Evolutionary conservation across 2,113 vertebrate genomes (phyloP).

Genomic region (Cavia porcellus): DNA sequence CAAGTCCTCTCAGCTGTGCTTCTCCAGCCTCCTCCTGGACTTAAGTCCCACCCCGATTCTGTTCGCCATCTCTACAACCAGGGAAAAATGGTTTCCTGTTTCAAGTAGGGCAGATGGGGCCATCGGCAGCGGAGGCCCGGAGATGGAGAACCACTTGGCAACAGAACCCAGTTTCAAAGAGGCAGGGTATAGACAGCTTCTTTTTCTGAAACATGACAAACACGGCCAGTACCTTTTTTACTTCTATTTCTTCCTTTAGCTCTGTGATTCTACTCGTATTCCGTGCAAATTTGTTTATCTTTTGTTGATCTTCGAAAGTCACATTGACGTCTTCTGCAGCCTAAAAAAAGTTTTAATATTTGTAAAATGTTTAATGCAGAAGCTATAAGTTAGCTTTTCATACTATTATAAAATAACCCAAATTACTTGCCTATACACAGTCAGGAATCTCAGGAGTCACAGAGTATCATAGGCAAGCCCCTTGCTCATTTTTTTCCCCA

Average conservation of each 20-base stretch:
- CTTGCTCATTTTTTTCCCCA: background rate
- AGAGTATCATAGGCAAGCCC: background rate
- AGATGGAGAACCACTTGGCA: background rate
- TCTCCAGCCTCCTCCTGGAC: background rate
- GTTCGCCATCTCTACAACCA: rapidly evolving
- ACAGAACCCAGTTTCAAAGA: background rate
- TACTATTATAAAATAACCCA: background rate
- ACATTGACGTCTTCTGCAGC: slow-evolving; percentile 98
- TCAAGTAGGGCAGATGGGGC: too few species aligned
- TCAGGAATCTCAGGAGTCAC: background rate
- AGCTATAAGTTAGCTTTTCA: background rate
- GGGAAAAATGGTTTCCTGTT: background rate
- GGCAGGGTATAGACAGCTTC: background rate
- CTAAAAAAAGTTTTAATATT: slow-evolving; percentile 82
- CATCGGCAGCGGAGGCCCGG: background rate
- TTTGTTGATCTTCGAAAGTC: slow-evolving; percentile 98
- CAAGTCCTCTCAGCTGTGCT: rapidly evolving
- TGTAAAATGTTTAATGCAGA: background rate
- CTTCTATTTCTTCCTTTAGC: slow-evolving; percentile 97
- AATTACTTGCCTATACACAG: background rate
- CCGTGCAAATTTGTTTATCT: slow-evolving; percentile 99
- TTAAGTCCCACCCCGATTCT: rapidly evolving
- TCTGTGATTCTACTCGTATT: slow-evolving; percentile 97
- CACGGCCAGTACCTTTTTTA: slow-evolving; percentile 92
- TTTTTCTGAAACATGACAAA: background rate